A percentile compares a stretch with the other conserved stretches of the same genome.
These are phyloP conservation scores for Pachymerium ferrugineum DNA, from an alignment of 2,888 invertebrate species.

Conservation along the genomic window DNA sequence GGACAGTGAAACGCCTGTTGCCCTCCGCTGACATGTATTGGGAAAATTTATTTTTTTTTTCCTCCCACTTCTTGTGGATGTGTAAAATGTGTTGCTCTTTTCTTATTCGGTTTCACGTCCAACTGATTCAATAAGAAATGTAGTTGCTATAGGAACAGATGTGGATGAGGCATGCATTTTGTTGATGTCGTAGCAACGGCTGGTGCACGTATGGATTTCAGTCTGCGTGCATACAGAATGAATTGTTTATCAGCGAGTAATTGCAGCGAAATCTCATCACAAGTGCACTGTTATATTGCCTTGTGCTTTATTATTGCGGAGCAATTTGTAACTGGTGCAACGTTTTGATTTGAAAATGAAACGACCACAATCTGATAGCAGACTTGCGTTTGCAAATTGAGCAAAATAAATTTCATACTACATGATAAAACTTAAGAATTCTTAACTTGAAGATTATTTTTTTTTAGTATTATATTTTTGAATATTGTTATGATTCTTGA, in stretches of 20 bases:
- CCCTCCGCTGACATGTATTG: background rate
- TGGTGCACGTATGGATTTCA: background rate
- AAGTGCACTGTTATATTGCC: slow-evolving; percentile 27
- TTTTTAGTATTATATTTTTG: too few relatives aligned
- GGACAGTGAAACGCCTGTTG: background rate
- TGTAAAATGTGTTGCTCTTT: too few relatives aligned
- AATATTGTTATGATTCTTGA: too few relatives aligned
- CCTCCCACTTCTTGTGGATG: too few relatives aligned
- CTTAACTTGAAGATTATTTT: too few relatives aligned
- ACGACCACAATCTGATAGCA: slow-evolving; percentile 14
- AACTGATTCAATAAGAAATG: slow-evolving; percentile 1
- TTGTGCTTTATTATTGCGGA: slow-evolving; percentile 12
- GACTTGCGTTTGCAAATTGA: background rate
- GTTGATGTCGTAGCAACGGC: slow-evolving; percentile 22
- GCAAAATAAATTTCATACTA: background rate
- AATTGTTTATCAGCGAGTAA: slow-evolving; percentile 27
- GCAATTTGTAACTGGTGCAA: slow-evolving; percentile 22
- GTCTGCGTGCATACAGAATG: slow-evolving; percentile 6
- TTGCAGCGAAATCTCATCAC: slow-evolving; percentile 16
- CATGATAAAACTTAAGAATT: too few relatives aligned
- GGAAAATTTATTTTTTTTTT: background rate
- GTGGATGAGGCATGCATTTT: background rate
- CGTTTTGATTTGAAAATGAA: slow-evolving; percentile 22
- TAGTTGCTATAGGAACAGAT: slow-evolving; percentile 1
- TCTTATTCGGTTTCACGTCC: background rate